Base-by-base conservation (phyloP, 2,113 vertebrate genomes). In the Callopanchax toddi region DNA sequence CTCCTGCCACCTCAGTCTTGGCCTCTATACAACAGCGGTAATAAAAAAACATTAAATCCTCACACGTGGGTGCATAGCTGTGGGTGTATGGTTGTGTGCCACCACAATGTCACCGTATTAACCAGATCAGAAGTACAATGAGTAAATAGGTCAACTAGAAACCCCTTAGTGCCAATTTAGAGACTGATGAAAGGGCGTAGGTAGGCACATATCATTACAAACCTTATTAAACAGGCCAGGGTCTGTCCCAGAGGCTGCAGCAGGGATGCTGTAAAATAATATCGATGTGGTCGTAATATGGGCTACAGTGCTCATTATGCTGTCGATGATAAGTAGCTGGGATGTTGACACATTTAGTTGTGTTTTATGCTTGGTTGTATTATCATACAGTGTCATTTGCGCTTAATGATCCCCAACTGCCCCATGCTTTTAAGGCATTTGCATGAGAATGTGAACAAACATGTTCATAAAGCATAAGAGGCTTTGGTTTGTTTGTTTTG, bases 81-180 rank as follows among this genome's bases (percentile, higher is more conserved):
- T 81, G 85, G 85, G 87, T 72, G 82, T 81, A 78, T 65, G 67
- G 74, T 76, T 74, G 74, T 80, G 74, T 78, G 84, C 69, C 77
- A 75, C 74, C 73, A 74, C 81, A 78, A 79, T 83, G 69, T 82
- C 79, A 71, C 73, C 21, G 49, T 75, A 79, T 81, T 87, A 86
- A 86, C 76, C 81, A 81, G 53, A 87, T 88, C 79, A 83, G 39
- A 67, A 54, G 53, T 52, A 86, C 72, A 89, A 71, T 75, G 79
- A 83, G 65, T 82, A 90, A 88, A 87, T 88, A 84, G 86, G 87
- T 90, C 86, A 86, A 79, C 83, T 60, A 74, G 58, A 79, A 87
- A 67, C 62, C 76, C 82, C 80, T 80, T 79, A 83, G 76, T 85
- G 83, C 80, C 86, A 86, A 88, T 88, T 87, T 79, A 85, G 66